Evolutionary conservation across 1,140 invertebrate species (phyloP).

Genomic region (honey bee (Apis mellifera)): DNA sequence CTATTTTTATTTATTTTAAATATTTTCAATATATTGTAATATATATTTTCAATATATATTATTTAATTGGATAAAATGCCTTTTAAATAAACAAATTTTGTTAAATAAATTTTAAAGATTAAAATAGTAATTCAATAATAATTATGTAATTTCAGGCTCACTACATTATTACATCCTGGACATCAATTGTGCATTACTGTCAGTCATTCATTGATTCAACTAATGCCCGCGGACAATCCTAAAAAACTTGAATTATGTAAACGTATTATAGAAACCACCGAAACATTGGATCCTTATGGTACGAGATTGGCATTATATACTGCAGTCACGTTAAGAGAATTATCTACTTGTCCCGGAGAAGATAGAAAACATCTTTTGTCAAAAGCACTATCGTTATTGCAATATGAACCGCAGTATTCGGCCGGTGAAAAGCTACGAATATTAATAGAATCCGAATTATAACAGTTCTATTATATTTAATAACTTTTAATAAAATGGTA

Average conservation of each 20-base stretch:
- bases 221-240: constrained; percentile 83
- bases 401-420: constrained; percentile 80
- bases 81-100: too few species aligned
- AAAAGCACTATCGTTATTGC: constrained; percentile 78
- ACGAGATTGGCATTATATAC: constrained; percentile 87
- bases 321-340: constrained; percentile 87
- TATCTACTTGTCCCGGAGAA: constrained; percentile 83
- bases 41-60: too few species aligned
- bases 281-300: constrained; percentile 86
- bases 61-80: too few species aligned
- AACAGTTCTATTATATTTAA: neutral
- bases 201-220: constrained; percentile 90
- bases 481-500: neutral
- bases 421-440: constrained; percentile 80
- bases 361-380: constrained; percentile 77
- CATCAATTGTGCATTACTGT: constrained; percentile 91
- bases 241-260: constrained; percentile 85
- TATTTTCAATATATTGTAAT: too few species aligned
- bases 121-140: neutral
- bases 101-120: neutral
- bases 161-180: constrained; percentile 87
- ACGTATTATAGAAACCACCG: constrained; percentile 85
- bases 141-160: constrained; percentile 78
- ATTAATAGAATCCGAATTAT: constrained; percentile 72
- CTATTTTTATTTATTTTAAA: too few species aligned